Evolutionary conservation across 2,888 invertebrate species (phyloP).

Genomic region (Aethes cnicana): DNA sequence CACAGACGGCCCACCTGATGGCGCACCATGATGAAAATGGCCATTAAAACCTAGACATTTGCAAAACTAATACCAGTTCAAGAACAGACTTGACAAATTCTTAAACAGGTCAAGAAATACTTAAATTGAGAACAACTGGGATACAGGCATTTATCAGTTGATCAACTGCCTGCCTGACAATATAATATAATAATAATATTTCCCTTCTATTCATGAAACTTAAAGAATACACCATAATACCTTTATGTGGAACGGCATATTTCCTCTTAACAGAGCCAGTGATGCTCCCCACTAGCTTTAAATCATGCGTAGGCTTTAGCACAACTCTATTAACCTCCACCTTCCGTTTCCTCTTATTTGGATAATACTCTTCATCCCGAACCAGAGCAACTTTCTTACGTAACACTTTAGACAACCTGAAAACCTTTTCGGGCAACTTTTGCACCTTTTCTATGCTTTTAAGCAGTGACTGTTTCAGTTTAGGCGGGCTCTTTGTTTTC

Average conservation of each 20-base stretch:
- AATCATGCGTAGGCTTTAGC: constrained; percentile 51
- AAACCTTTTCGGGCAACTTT: constrained; percentile 22
- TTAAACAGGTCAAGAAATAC: too few species aligned
- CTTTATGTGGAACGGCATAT: constrained; percentile 48
- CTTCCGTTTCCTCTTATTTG: constrained; percentile 51
- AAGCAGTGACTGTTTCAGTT: constrained; percentile 26
- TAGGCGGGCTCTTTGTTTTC: constrained; percentile 32
- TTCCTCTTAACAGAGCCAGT: constrained; percentile 57
- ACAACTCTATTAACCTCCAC: constrained; percentile 45
- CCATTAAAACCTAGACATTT: too few species aligned
- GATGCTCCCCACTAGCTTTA: constrained; percentile 48
- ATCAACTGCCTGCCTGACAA: too few species aligned
- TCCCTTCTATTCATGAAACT: too few species aligned
- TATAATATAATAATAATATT: too few species aligned
- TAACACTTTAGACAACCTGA: constrained; percentile 11
- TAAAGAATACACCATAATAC: too few species aligned
- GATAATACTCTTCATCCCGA: constrained; percentile 49
- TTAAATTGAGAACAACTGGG: too few species aligned
- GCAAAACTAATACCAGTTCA: too few species aligned
- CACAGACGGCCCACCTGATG: too few species aligned
- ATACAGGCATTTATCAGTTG: too few species aligned
- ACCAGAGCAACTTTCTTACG: constrained; percentile 4
- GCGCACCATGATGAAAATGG: too few species aligned
- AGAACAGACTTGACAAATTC: too few species aligned
- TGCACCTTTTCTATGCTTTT: constrained; percentile 32